These are phyloP conservation scores for Neostethus bicornis DNA, from an alignment of 2,797 vertebrate genomes.

Conservation along the genomic window DNA sequence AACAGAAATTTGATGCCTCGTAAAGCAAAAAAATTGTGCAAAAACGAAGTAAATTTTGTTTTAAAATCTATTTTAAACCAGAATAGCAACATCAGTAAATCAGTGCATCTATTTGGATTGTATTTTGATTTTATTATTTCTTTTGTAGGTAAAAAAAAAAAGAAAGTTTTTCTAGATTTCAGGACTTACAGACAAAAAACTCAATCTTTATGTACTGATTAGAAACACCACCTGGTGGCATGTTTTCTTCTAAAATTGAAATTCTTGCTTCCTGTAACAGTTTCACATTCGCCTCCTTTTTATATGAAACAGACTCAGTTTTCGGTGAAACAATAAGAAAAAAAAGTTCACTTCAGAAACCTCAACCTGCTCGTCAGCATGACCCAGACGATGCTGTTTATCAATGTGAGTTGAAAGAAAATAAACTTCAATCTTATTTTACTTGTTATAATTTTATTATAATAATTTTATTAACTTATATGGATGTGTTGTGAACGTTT, in stretches of 20 bases:
- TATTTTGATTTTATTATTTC: too few relatives aligned
- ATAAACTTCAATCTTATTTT: neutral
- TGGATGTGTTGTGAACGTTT: neutral
- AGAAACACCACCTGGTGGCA: conserved; percentile 31
- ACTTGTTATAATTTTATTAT: neutral
- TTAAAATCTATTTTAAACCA: too few relatives aligned
- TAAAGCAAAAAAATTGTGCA: too few relatives aligned
- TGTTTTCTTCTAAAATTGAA: neutral
- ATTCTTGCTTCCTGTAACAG: neutral
- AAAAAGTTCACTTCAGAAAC: neutral
- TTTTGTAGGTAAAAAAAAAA: too few relatives aligned
- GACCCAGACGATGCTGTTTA: conserved; percentile 23
- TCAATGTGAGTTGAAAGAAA: conserved; percentile 46
- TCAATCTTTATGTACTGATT: neutral
- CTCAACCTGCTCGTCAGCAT: conserved; percentile 26
- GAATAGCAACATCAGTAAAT: too few relatives aligned
- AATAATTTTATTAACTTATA: neutral
- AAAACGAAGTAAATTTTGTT: too few relatives aligned
- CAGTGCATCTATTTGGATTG: too few relatives aligned
- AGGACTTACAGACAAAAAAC: neutral
- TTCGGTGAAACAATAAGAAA: conserved; percentile 13
- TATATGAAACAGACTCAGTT: conserved; percentile 30
- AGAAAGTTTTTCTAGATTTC: too few relatives aligned
- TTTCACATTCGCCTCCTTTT: neutral
- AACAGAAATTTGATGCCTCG: too few relatives aligned